These are phyloP conservation scores for Arctia plantaginis DNA, from an alignment of 2,888 invertebrate genomes.

Conservation along the genomic window DNA sequence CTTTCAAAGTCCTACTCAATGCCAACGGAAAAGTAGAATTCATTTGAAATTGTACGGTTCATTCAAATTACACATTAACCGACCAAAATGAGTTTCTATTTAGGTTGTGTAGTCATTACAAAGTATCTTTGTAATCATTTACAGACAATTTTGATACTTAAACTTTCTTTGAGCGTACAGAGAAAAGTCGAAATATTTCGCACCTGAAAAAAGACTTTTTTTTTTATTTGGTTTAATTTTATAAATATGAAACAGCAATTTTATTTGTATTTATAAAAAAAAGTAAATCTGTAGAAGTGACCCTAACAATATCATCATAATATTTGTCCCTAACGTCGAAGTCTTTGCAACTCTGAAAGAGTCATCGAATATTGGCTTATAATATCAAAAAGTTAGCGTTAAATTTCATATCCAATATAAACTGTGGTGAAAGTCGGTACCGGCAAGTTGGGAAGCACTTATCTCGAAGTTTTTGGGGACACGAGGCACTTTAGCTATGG, in stretches of 20 bases:
- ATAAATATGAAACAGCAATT: not conserved
- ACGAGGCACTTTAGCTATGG: conserved; percentile 58
- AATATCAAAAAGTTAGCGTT: conserved; percentile 65
- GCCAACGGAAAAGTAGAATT: conserved; percentile 58
- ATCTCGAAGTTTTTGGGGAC: conserved; percentile 63
- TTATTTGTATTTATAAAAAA: not conserved
- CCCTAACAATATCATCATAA: conserved; percentile 44
- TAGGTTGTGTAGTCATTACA: conserved; percentile 25
- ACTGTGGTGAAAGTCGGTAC: conserved; percentile 62
- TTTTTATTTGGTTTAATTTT: not conserved
- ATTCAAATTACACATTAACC: conserved; percentile 53
- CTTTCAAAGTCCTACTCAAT: conserved; percentile 60
- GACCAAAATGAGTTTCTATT: conserved; percentile 52
- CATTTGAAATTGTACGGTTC: conserved; percentile 63
- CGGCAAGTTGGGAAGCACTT: conserved; percentile 60
- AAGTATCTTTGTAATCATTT: conserved; percentile 8
- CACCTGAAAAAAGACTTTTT: not conserved
- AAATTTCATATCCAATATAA: conserved; percentile 75
- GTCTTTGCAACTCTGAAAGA: conserved; percentile 53
- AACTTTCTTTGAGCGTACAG: not conserved
- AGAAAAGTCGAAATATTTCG: not conserved
- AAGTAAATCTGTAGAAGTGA: conserved; percentile 13
- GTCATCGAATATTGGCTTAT: conserved; percentile 62
- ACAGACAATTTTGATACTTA: conserved; percentile 4
- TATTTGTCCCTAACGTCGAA: conserved; percentile 41